Percentiles rank a stretch among this genome's conserved stretches.
Evolutionary conservation across 2,797 vertebrate genomes (phyloP).

Genomic region (Staurois parvus): DNA sequence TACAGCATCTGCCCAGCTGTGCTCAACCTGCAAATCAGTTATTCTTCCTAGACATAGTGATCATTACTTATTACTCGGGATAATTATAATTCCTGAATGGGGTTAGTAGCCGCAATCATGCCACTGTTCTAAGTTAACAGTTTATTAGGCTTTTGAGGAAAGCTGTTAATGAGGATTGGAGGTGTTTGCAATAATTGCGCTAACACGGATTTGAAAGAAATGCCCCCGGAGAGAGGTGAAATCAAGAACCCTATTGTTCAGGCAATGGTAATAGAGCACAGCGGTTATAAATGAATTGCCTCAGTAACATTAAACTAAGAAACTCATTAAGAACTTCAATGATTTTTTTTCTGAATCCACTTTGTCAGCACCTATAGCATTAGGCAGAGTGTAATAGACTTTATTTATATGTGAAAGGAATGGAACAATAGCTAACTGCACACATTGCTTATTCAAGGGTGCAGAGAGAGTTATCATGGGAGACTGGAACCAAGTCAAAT

Average conservation of each 20-base stretch:
- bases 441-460: neutral
- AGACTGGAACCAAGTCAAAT: no score
- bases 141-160: constrained; percentile 31
- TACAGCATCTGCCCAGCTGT: neutral
- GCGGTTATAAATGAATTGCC: neutral
- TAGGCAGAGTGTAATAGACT: neutral
- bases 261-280: neutral
- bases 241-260: neutral
- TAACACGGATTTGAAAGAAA: constrained; percentile 17
- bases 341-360: neutral
- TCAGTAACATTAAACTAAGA: constrained; percentile 2
- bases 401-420: neutral
- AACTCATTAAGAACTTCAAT: constrained; percentile 11
- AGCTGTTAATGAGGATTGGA: constrained; percentile 31
- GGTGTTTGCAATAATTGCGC: neutral
- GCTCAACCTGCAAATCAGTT: neutral
- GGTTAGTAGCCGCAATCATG: constrained; percentile 6
- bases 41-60: neutral
- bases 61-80: constrained; percentile 29
- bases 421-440: neutral
- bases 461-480: neutral
- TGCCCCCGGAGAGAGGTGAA: constrained; percentile 6
- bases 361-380: neutral
- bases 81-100: constrained; percentile 25
- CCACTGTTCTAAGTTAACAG: constrained; percentile 22